Conservation (phyloP, 2,113 vertebrate species). For the Gymnogyps californianus region DNA sequence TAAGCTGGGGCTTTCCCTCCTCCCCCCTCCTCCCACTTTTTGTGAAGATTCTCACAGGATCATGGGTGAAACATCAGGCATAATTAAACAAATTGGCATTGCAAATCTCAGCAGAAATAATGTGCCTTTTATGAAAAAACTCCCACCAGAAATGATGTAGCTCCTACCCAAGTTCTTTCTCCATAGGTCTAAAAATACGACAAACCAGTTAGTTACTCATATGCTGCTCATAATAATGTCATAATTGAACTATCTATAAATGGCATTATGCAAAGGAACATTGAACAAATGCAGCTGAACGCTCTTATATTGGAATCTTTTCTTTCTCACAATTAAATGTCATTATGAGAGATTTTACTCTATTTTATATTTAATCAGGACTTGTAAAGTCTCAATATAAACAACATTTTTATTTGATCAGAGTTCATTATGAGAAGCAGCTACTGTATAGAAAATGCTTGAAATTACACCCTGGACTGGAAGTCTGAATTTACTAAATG, state of each 20-base stretch:
- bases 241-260: conserved; percentile 78
- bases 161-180: conserved; percentile 68
- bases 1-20: conserved; percentile 23
- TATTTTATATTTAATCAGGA: conserved; percentile 77
- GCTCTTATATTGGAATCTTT: conserved; percentile 74
- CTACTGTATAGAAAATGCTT: conserved; percentile 72
- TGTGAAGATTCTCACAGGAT: conserved; percentile 29
- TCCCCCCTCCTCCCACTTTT: not conserved
- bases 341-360: conserved; percentile 78
- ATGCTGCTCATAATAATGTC: conserved; percentile 73
- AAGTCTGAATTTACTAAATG: conserved; percentile 66
- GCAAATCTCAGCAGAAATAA: conserved; percentile 43
- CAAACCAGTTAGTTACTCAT: conserved; percentile 71
- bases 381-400: conserved; percentile 79
- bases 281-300: conserved; percentile 73
- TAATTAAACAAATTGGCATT: conserved; percentile 65
- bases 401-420: conserved; percentile 78
- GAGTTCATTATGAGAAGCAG: conserved; percentile 74
- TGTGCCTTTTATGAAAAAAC: conserved; percentile 57
- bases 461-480: conserved; percentile 69
- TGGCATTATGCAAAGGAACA: conserved; percentile 73
- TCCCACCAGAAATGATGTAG: conserved; percentile 59
- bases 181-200: conserved; percentile 74
- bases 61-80: conserved; percentile 36
- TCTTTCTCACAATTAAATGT: conserved; percentile 79